These are phyloP conservation scores for Actenoides lindsayi DNA, from an alignment of 2,113 vertebrate genomes.

Conservation along the genomic window DNA sequence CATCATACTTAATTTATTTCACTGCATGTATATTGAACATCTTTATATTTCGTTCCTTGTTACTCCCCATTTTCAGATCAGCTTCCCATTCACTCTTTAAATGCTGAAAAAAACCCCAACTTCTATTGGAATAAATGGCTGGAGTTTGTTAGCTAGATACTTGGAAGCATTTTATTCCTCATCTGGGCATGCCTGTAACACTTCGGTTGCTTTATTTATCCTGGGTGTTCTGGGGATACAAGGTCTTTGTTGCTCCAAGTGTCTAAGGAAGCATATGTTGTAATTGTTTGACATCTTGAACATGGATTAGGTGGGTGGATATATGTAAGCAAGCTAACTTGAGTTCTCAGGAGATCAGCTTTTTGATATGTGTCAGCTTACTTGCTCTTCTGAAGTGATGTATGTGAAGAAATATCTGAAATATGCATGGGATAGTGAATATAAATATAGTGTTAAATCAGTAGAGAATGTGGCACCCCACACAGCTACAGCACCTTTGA, in stretches of 20 bases:
- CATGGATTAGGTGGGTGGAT: conserved; percentile 25
- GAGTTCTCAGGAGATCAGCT: background rate
- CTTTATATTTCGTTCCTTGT: background rate
- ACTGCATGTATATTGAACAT: background rate
- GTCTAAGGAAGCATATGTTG: conserved; percentile 39
- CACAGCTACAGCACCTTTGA: background rate
- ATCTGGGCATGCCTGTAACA: background rate
- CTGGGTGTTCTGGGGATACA: background rate
- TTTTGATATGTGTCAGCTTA: background rate
- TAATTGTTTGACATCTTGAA: conserved; percentile 38
- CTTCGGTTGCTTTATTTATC: background rate
- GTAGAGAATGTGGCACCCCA: background rate
- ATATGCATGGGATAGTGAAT: background rate
- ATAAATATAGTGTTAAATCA: background rate
- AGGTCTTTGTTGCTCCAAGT: conserved; percentile 7
- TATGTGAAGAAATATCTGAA: background rate
- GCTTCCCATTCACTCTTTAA: background rate
- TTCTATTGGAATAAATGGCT: background rate
- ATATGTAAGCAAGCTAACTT: background rate
- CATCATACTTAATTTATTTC: conserved; percentile 19
- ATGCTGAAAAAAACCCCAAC: background rate
- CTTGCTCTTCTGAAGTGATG: background rate
- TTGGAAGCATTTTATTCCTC: background rate
- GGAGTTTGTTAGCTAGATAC: background rate
- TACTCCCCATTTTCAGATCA: background rate